These are phyloP conservation scores for Melanotaenia duboulayi DNA, from an alignment of 2,113 vertebrate genomes.

Conservation along the genomic window DNA sequence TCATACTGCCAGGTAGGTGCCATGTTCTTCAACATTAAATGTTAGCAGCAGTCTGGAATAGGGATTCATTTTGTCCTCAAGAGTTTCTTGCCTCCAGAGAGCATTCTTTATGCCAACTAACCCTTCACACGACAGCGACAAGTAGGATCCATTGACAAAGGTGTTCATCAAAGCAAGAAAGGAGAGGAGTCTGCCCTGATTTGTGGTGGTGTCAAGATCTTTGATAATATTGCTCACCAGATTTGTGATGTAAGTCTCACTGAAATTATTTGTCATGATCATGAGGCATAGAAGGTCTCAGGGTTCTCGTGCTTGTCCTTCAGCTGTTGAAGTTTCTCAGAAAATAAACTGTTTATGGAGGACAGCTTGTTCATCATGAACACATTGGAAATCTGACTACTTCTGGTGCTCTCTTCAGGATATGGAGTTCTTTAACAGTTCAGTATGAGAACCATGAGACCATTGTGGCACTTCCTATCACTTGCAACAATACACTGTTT, in stretches of 20 bases:
- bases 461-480: conserved; percentile 2
- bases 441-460: conserved; percentile 50
- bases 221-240: conserved; percentile 56
- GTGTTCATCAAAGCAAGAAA: conserved; percentile 62
- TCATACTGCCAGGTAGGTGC: conserved; percentile 51
- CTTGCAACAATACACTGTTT: conserved; percentile 45
- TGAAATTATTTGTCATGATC: conserved; percentile 70
- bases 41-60: conserved; percentile 57
- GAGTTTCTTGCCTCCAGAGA: conserved; percentile 17
- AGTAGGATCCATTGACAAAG: conserved; percentile 52
- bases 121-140: conserved; percentile 62
- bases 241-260: conserved; percentile 44
- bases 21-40: conserved; percentile 52
- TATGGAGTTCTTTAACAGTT: conserved; percentile 57
- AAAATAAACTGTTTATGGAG: conserved; percentile 49
- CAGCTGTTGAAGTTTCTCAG: conserved; percentile 42
- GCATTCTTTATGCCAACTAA: conserved; percentile 43
- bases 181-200: conserved; percentile 22
- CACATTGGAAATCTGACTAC: conserved; percentile 33
- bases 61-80: conserved; percentile 61
- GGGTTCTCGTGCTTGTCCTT: conserved; percentile 49
- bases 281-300: conserved; percentile 68
- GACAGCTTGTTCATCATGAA: conserved; percentile 55
- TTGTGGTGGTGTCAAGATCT: conserved; percentile 35
- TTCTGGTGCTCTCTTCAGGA: conserved; percentile 19